These are phyloP conservation scores for Bombus pascuorum DNA, from an alignment of 1,140 invertebrate species.

Conservation along the genomic window DNA sequence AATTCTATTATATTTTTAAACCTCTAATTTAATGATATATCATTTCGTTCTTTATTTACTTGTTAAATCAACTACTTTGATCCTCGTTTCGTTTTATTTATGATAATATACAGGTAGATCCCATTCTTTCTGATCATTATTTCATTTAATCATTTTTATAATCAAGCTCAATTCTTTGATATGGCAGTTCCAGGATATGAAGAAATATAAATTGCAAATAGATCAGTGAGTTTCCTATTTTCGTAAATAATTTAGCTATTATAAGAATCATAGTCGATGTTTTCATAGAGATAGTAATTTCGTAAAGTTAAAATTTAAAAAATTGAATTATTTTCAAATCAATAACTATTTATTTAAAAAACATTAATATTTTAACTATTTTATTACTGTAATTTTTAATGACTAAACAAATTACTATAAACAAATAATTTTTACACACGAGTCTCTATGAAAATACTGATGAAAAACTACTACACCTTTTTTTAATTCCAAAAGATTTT, in stretches of 20 bases:
- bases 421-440: not conserved
- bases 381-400: not conserved
- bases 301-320: constrained; percentile 1
- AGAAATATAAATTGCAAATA: constrained; percentile 75
- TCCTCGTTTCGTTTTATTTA: constrained; percentile 81
- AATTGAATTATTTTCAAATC: not conserved
- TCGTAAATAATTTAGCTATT: constrained; percentile 17
- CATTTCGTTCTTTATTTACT: constrained; percentile 82
- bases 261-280: constrained; percentile 36
- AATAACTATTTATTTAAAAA: not conserved
- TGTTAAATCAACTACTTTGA: constrained; percentile 81
- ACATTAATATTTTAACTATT: not conserved
- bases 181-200: constrained; percentile 86
- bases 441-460: constrained; percentile 64
- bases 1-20: constrained; percentile 84
- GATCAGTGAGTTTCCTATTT: constrained; percentile 19
- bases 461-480: constrained; percentile 29
- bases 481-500: constrained; percentile 38
- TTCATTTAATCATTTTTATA: constrained; percentile 75
- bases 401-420: not conserved
- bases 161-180: constrained; percentile 84
- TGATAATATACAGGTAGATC: constrained; percentile 82
- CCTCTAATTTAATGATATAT: constrained; percentile 83
- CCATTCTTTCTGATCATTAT: constrained; percentile 73
- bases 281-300: constrained; percentile 57